These are phyloP conservation scores for Cyanoramphus novaezelandiae DNA, from an alignment of 2,113 vertebrate genomes.

Conservation along the genomic window DNA sequence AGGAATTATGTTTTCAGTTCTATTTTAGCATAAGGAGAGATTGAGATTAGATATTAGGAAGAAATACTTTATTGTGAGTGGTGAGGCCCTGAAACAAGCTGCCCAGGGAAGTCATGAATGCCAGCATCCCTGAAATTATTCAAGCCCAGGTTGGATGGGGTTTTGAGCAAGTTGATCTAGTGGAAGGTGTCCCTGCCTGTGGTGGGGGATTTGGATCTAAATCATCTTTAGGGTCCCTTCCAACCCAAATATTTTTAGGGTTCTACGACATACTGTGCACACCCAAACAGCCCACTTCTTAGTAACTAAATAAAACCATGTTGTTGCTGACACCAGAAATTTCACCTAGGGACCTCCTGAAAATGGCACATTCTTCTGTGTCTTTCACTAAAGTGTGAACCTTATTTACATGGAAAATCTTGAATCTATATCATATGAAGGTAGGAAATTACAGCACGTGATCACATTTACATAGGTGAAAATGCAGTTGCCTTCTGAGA, in stretches of 20 bases:
- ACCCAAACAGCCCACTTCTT: neutral
- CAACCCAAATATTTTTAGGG: neutral
- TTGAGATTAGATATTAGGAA: neutral
- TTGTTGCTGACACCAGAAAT: neutral
- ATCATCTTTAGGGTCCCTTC: neutral
- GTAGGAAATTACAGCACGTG: neutral
- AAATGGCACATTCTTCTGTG: neutral
- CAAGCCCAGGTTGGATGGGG: neutral
- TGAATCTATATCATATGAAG: neutral
- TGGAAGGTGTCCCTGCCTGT: neutral
- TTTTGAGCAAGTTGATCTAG: neutral
- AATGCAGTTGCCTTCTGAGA: neutral
- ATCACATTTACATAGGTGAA: neutral
- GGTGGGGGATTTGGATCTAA: neutral
- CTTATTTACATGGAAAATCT: neutral
- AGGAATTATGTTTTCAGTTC: rapidly evolving
- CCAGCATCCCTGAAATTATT: neutral
- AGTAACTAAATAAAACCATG: neutral
- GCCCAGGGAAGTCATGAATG: neutral
- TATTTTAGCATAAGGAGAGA: neutral
- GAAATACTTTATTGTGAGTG: neutral
- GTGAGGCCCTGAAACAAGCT: neutral
- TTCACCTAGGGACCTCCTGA: neutral
- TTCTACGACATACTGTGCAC: neutral
- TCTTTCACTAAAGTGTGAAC: neutral